Evolutionary conservation across 2,888 invertebrate species (phyloP), one percentile per base, ranked within the genome.

Genomic region (Chalcosyrphus nemorum): DNA sequence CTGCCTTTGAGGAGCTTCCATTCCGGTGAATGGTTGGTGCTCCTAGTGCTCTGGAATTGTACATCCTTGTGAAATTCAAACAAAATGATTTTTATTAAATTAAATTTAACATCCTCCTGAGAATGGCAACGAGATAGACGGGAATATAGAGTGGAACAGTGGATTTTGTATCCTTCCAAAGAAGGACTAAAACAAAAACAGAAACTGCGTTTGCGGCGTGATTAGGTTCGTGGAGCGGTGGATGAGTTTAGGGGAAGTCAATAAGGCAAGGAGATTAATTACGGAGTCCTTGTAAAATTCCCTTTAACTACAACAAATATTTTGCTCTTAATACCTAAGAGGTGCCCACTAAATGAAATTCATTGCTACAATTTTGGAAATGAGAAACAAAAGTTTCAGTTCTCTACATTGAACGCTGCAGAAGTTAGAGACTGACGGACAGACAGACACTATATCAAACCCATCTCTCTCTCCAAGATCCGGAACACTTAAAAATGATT

Each of bases 31-130:
- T 15, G 41, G 24, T 71, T n/a, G n/a, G 59, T 9, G 21, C 63
- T 70, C 21, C 27, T 21, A 43, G 13, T 59, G 52, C 19, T 66
- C 13, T 52, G 41, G 32, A 38, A 38, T n/a, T n/a, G 75, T 52
- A 59, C 59, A 65, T 68, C 21, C 43, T 59, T 50, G 56, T 54
- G 52, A 27, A 66, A 52, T 35, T 52, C 65, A 71, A 81, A 81
- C 43, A 77, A 71, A 71, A 41, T 65, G 50, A 76, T 81, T 81
- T 71, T 77, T 66, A 77, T 82, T 72, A 77, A 77, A 77, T 82
- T 77, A 66, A 71, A 80, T 68, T 80, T 35, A 54, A 59, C 54
- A 52, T 59, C 59, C 41, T 71, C 11, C 27, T 38, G 52, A 9
- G 38, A 66, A 15, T 41, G 54, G n/a, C 41, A 50, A n/a, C n/a